These are phyloP conservation scores for Drosophila tristis DNA, from an alignment of 1,140 invertebrate genomes.

Conservation along the genomic window DNA sequence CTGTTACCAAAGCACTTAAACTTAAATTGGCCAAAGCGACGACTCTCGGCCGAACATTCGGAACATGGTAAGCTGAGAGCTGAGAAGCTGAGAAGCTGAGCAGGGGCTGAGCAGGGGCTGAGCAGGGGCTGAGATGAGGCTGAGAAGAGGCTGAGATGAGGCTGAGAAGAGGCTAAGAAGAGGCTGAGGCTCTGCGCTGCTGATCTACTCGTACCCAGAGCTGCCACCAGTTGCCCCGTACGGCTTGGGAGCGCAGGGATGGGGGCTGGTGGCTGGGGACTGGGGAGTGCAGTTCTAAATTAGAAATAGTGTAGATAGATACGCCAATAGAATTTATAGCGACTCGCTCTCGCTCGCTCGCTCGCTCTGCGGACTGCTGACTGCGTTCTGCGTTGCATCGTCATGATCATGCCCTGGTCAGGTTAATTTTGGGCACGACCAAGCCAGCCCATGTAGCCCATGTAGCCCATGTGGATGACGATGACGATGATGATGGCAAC, in stretches of 20 bases:
- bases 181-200: not conserved
- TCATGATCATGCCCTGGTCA: slow-evolving; percentile 75
- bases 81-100: not conserved
- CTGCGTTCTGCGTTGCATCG: slow-evolving; percentile 38
- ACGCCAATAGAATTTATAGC: slow-evolving; percentile 82
- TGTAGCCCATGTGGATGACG: slow-evolving; percentile 41
- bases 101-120: not conserved
- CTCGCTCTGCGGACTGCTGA: slow-evolving; percentile 19
- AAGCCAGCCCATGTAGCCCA: slow-evolving; percentile 38
- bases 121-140: slow-evolving; percentile 19
- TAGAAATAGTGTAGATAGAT: slow-evolving; percentile 83
- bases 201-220: slow-evolving; percentile 26
- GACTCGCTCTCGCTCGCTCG: slow-evolving; percentile 57
- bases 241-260: not conserved
- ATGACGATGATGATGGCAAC: slow-evolving; percentile 78
- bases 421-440: slow-evolving; percentile 81
- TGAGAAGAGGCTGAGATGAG: not conserved
- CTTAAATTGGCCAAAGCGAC: slow-evolving; percentile 78
- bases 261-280: too few species aligned
- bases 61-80: slow-evolving; percentile 36
- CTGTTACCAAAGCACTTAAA: slow-evolving; percentile 83
- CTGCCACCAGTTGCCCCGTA: slow-evolving; percentile 2
- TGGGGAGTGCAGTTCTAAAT: slow-evolving; percentile 58
- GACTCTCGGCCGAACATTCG: slow-evolving; percentile 23
- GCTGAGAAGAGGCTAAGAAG: not conserved